Evolutionary conservation across 2,888 invertebrate genomes (phyloP), one percentile per base, ranked within the genome.

Genomic region (Drosophila dives): DNA sequence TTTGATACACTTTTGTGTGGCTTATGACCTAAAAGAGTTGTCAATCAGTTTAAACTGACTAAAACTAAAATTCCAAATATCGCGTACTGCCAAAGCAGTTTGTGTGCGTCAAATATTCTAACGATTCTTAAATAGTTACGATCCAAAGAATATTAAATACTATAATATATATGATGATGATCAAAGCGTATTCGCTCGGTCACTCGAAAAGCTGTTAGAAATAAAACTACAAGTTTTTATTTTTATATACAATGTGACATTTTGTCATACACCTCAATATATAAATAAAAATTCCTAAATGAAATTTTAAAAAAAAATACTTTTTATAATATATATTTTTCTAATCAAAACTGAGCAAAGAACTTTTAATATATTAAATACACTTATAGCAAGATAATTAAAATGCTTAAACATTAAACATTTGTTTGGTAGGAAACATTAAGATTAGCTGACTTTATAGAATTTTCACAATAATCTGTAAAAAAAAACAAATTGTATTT

Each of bases 191-290:
- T 81, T 77, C 67, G 81, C 77, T 78, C 45, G 59, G 33, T 81
- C 74, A 58, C 40, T 42, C 49, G 50, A 50, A 55, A 56, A 51
- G 51, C 63, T 64, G 73, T 63, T 72, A 42, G 56, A 65, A 75
- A 63, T 54, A 61, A 63, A 78, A 65, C 68, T 78, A 61, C 20
- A 81, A 71, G 82, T 73, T 81, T 76, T 81, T 78, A 78, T 81
- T 78, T 78, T 78, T 78, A 59, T 81, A 81, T 60, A 73, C 64
- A 64, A 67, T 45, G 48, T 72, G 77, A 81, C 78, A 68, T 81
- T 72, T 81, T 77, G 77, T 81, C 77, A 51, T 53, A 67, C 61
- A 23, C 48, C 58, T 29, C 29, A 75, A 40, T 34, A 66, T 42
- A n/a, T 10, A 20, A 1, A 20, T 50, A 34, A 29, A 32, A 40